Conservation (phyloP, 2,113 vertebrate genomes). For the Psammodynastes pulverulentus region DNA sequence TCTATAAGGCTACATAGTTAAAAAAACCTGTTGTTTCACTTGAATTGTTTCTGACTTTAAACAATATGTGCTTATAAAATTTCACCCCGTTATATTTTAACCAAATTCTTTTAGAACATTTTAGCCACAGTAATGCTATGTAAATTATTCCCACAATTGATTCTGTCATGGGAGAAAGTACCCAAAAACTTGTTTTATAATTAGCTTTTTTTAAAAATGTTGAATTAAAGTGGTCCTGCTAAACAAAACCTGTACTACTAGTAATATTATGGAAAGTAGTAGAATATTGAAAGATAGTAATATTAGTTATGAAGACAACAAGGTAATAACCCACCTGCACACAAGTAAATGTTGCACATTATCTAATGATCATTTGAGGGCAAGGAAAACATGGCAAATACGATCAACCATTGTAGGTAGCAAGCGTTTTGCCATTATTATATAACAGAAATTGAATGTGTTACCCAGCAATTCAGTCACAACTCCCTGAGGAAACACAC, state of each 20-base stretch:
- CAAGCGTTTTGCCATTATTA: background rate
- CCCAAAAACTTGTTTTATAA: slow-evolving; percentile 21
- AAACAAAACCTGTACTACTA: slow-evolving; percentile 41
- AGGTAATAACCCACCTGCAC: background rate
- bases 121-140: background rate
- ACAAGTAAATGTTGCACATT: slow-evolving; percentile 7
- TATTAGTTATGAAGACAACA: slow-evolving; percentile 5
- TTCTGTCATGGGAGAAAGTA: slow-evolving; percentile 11
- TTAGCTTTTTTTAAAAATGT: slow-evolving; percentile 2
- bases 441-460: slow-evolving; percentile 2
- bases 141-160: background rate
- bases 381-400: background rate
- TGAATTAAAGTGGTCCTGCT: background rate
- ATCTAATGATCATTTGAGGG: background rate
- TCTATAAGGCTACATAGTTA: background rate
- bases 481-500: background rate
- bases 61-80: background rate
- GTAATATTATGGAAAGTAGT: background rate
- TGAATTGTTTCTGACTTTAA: background rate
- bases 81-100: background rate
- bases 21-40: background rate
- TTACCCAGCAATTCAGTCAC: background rate
- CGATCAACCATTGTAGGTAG: background rate
- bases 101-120: background rate
- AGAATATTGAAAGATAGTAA: background rate